Evolutionary conservation across 2,113 vertebrate genomes (phyloP).

Genomic region (Smithornis capensis): DNA sequence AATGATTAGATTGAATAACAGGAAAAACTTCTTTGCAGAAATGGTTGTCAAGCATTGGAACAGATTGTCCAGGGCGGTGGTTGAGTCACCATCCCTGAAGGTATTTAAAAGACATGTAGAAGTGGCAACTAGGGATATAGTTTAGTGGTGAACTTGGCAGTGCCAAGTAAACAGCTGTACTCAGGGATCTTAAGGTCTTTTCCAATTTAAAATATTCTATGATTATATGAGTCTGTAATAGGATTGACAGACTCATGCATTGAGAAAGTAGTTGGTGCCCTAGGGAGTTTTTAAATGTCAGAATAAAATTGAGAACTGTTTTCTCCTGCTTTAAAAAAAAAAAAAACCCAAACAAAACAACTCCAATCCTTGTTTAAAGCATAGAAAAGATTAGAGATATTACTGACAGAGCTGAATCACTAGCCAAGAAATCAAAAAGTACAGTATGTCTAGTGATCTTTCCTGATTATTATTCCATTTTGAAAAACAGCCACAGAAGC

Average conservation of each 20-base stretch:
- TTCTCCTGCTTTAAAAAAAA: conserved; percentile 3
- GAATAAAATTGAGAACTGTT: conserved; percentile 9
- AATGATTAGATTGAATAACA: neutral
- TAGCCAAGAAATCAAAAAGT: conserved; percentile 28
- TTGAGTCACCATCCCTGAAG: neutral
- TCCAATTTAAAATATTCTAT: neutral
- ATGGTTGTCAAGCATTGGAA: neutral
- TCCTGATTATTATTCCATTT: conserved; percentile 41
- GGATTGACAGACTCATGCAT: neutral
- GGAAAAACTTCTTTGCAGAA: neutral
- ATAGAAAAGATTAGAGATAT: neutral
- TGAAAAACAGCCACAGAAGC: conserved; percentile 1
- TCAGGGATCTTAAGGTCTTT: neutral
- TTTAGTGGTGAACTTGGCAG: neutral
- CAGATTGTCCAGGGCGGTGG: neutral
- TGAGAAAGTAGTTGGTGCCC: neutral
- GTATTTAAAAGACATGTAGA: neutral
- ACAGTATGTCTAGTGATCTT: neutral
- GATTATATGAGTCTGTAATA: neutral
- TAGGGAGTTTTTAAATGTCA: conserved; percentile 1
- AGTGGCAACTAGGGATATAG: neutral
- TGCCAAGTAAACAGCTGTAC: neutral
- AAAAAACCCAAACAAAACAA: no score
- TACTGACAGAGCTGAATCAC: neutral
- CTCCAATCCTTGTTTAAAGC: neutral